Conservation (phyloP, 2,113 vertebrate genomes). For the Pantherophis guttatus region DNA sequence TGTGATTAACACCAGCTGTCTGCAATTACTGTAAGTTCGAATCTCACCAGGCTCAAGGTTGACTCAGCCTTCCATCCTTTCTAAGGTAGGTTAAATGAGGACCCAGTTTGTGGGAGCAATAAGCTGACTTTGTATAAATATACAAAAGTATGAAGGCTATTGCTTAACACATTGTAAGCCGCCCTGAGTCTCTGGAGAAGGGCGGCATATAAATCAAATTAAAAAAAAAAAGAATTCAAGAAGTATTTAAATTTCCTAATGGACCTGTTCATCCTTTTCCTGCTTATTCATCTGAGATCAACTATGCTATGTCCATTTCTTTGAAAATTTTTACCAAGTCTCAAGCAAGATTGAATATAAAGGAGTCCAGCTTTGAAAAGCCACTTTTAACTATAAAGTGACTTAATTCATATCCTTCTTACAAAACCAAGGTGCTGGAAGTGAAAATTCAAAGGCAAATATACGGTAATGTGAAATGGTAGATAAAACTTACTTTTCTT, state of each 20-base stretch:
- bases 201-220: too few species aligned
- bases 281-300: background rate
- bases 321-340: background rate
- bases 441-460: background rate
- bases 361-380: background rate
- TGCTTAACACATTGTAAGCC: too few species aligned
- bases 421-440: background rate
- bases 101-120: too few species aligned
- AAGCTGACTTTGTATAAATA: too few species aligned
- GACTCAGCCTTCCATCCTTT: too few species aligned
- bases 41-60: too few species aligned
- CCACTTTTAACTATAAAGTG: background rate
- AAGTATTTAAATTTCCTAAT: background rate
- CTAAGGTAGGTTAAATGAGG: too few species aligned
- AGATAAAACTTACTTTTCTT: background rate
- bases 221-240: background rate
- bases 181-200: too few species aligned
- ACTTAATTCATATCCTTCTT: background rate
- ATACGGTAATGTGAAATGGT: background rate
- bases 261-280: background rate
- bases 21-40: too few species aligned
- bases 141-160: too few species aligned
- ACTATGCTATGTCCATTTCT: background rate
- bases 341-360: background rate
- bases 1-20: too few species aligned